These are phyloP conservation scores for Venturia canescens DNA, from an alignment of 1,140 invertebrate genomes.

Conservation along the genomic window DNA sequence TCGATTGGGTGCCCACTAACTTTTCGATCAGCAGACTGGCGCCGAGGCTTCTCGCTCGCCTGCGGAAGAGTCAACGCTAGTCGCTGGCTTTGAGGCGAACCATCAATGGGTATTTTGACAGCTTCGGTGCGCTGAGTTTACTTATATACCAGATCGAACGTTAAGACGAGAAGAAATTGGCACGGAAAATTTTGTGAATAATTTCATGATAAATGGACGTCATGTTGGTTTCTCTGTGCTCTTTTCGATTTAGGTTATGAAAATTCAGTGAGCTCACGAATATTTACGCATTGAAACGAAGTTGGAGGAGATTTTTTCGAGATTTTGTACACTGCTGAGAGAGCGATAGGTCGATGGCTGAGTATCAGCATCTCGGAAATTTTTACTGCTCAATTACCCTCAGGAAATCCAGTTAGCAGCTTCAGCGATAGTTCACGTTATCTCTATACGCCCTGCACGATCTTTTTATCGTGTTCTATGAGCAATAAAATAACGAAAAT, in stretches of 20 bases:
- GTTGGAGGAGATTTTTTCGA: too few relatives aligned
- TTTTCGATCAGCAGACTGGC: conserved; percentile 72
- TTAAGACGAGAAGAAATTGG: too few relatives aligned
- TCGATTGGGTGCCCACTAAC: conserved; percentile 70
- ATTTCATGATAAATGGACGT: too few relatives aligned
- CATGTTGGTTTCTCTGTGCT: too few relatives aligned
- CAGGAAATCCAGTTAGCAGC: background rate
- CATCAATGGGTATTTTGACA: conserved; percentile 13
- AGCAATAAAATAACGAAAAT: conserved; percentile 44
- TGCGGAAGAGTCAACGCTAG: conserved; percentile 28
- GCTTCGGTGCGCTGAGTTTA: background rate
- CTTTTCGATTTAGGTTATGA: too few relatives aligned
- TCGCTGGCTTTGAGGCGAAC: background rate
- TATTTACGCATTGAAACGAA: too few relatives aligned
- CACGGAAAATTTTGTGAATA: conserved; percentile 38
- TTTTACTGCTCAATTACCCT: conserved; percentile 48
- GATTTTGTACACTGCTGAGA: too few relatives aligned
- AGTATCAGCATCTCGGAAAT: conserved; percentile 50
- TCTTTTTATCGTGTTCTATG: conserved; percentile 1
- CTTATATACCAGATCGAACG: too few relatives aligned
- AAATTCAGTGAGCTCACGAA: too few relatives aligned
- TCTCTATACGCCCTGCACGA: conserved; percentile 45
- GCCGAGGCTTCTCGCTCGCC: conserved; percentile 44
- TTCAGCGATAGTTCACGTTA: conserved; percentile 50
- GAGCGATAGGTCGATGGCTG: too few relatives aligned